Base-by-base conservation (phyloP, 2,888 invertebrate species). In the Ennomos quercinarius region DNA sequence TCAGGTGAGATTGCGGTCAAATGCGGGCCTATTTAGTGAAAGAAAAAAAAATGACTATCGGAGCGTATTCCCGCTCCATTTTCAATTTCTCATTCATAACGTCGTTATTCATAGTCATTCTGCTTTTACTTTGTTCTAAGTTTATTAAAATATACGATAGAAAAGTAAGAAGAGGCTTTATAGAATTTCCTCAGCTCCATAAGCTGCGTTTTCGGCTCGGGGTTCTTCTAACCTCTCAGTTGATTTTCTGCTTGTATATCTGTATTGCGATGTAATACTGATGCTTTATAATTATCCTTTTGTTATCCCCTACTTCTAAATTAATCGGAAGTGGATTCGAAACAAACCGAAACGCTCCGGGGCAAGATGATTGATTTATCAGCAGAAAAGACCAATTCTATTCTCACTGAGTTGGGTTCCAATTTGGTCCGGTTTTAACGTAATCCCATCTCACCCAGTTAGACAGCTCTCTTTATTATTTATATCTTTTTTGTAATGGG, bases 291-390 rank as follows among this genome's bases (percentile, higher is more conserved):
- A 66, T 61, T 58, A 63, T 58, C 57, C 61, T 55, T 73, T 71
- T 75, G 71, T 73, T 72, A 61, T 68, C 59, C 63, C 61, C 65
- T 53, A 56, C 12, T 70, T 52, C 62, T 42, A 58, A 55, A 68
- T 66, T 67, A 66, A 73, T 69, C 64, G 57, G 36, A 52, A 50
- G 56, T 51, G 53, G 54, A 59, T 58, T 51, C 49, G 53, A 54
- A 54, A 59, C 54, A 64, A 61, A 66, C 68, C 48, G 45, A 35
- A 39, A 57, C 48, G 57, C 43, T 51, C 53, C 39, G 44, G 54
- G 60, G 63, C 68, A 61, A 71, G 56, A 60, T 69, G 62, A 63
- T 63, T 62, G 57, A 66, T 64, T 58, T 63, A 64, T 58, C 57
- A 62, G 51, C 59, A 63, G 48, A 48, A 49, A 37, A 17, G 48